Conservation (phyloP, 2,888 invertebrate species). For the Pycnomerus fuliginosus region DNA sequence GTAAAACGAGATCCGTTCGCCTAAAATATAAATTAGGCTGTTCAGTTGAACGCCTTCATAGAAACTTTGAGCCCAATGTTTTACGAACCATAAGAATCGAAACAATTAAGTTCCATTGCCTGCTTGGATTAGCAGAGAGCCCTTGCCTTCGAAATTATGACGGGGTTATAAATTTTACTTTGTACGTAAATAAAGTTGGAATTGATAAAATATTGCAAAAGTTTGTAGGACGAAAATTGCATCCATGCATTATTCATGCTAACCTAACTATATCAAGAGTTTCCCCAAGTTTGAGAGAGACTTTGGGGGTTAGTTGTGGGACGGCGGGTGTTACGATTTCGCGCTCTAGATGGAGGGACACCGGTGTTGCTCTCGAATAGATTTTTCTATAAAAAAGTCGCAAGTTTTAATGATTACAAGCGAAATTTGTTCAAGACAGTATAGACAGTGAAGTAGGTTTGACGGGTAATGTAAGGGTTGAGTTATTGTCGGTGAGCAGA, state of each 20-base stretch:
- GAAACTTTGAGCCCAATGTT: background rate
- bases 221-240: constrained; percentile 56
- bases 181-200: constrained; percentile 57
- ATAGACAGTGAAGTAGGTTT: constrained; percentile 30
- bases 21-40: background rate
- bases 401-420: background rate
- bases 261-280: constrained; percentile 54
- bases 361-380: constrained; percentile 1
- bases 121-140: too few relatives aligned
- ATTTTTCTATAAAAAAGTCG: constrained; percentile 9
- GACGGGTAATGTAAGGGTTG: constrained; percentile 36
- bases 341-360: constrained; percentile 2
- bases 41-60: background rate
- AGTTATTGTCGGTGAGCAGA: constrained; percentile 31
- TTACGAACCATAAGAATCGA: too few relatives aligned
- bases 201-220: constrained; percentile 57
- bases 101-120: too few relatives aligned
- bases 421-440: background rate
- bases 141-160: constrained; percentile 46
- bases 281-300: constrained; percentile 45
- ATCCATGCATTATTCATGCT: constrained; percentile 56
- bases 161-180: constrained; percentile 56
- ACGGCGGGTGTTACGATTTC: constrained; percentile 15
- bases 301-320: constrained; percentile 16
- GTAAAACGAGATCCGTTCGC: background rate